These are phyloP conservation scores for Euzophera pinguis DNA, from an alignment of 2,888 invertebrate species.

Conservation along the genomic window DNA sequence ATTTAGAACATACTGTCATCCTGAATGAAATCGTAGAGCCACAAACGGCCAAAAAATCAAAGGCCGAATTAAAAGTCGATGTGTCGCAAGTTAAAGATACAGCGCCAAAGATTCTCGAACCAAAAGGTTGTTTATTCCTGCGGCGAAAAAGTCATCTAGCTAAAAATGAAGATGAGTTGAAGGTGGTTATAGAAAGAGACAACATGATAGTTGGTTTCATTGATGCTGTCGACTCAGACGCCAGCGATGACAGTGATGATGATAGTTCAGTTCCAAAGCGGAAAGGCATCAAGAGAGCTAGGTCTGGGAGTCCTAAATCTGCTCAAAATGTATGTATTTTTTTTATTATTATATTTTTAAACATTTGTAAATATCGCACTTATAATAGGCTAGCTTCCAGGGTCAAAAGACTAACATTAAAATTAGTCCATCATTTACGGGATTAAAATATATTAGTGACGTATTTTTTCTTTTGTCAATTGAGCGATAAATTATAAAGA, in stretches of 20 bases:
- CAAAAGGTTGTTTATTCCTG: slow-evolving; percentile 39
- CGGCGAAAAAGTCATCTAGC: slow-evolving; percentile 47
- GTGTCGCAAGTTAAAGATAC: background rate
- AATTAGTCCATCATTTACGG: too few relatives aligned
- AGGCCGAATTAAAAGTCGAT: slow-evolving; percentile 19
- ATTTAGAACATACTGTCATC: slow-evolving; percentile 33
- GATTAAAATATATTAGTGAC: too few relatives aligned
- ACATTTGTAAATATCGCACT: too few relatives aligned
- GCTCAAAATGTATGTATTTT: slow-evolving; percentile 48
- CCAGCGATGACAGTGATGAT: slow-evolving; percentile 60
- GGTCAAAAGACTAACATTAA: too few relatives aligned
- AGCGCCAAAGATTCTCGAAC: slow-evolving; percentile 23
- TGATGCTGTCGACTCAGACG: slow-evolving; percentile 63
- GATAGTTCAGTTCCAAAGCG: slow-evolving; percentile 36
- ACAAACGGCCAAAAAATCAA: slow-evolving; percentile 23
- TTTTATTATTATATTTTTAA: too few relatives aligned
- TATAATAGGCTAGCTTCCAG: too few relatives aligned
- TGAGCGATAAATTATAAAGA: too few relatives aligned
- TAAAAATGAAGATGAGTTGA: slow-evolving; percentile 57
- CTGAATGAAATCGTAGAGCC: slow-evolving; percentile 25
- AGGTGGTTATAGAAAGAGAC: slow-evolving; percentile 70
- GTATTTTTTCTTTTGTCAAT: too few relatives aligned
- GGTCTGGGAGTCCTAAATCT: slow-evolving; percentile 48
- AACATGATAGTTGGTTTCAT: slow-evolving; percentile 72
- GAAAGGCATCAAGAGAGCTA: slow-evolving; percentile 50